Conservation (phyloP, 2,113 vertebrate species). For the Sceloporus undulatus region DNA sequence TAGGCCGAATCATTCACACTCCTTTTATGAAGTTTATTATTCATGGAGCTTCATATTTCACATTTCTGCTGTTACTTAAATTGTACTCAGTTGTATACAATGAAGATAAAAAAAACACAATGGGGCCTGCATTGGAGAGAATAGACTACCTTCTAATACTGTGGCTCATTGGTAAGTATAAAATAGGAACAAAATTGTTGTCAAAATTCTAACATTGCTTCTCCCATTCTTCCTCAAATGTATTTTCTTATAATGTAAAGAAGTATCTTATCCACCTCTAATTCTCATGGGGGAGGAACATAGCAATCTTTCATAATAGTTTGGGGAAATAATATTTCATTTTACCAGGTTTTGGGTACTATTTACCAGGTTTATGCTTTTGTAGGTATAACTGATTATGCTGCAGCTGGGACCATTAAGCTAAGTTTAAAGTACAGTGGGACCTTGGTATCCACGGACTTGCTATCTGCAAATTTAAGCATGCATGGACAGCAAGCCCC, state of each 20-base stretch:
- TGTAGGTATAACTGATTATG: too few relatives aligned
- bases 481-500: too few relatives aligned
- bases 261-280: too few relatives aligned
- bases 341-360: too few relatives aligned
- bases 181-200: constrained; percentile 35
- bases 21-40: constrained; percentile 99
- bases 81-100: constrained; percentile 98
- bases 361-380: too few relatives aligned
- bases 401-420: too few relatives aligned
- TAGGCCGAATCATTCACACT: constrained; percentile 97
- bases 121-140: constrained; percentile 93
- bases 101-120: constrained; percentile 93
- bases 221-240: not conserved
- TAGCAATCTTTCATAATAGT: too few relatives aligned
- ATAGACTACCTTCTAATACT: constrained; percentile 98
- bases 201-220: constrained; percentile 28
- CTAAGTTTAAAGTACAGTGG: too few relatives aligned
- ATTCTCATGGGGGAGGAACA: too few relatives aligned
- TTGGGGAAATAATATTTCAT: too few relatives aligned
- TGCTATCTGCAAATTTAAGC: too few relatives aligned
- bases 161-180: constrained; percentile 93
- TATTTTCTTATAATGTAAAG: not conserved
- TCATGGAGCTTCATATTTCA: constrained; percentile 98
- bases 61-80: constrained; percentile 94
- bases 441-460: too few relatives aligned